Conservation (phyloP, 2,888 invertebrate species). For the Folsomia manolachei region DNA sequence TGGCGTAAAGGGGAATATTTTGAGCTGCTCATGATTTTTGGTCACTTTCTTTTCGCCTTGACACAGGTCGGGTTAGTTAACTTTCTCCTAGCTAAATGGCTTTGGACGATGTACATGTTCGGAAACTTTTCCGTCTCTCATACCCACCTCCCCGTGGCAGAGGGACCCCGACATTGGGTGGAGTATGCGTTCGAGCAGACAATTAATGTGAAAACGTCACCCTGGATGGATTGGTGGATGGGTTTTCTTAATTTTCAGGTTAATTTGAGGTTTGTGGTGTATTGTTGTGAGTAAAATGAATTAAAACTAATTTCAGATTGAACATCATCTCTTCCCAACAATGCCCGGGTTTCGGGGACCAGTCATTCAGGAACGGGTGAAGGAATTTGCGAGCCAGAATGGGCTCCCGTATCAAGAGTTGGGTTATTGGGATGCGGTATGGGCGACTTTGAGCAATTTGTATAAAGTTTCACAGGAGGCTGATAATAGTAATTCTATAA, state of each 20-base stretch:
- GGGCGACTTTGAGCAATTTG: conserved; percentile 1
- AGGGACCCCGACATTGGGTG: conserved; percentile 32
- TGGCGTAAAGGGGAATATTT: not conserved
- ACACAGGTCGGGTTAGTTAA: not conserved
- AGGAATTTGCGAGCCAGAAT: conserved; percentile 12
- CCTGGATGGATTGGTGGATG: conserved; percentile 43
- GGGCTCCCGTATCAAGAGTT: conserved; percentile 13
- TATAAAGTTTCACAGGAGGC: conserved; percentile 1
- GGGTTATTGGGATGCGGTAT: conserved; percentile 12
- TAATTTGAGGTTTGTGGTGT: too few species aligned
- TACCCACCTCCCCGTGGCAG: conserved; percentile 20
- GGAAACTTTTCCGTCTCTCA: not conserved
- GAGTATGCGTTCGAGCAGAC: conserved; percentile 37
- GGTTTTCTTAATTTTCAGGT: conserved; percentile 30
- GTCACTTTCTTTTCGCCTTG: not conserved
- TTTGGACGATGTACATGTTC: not conserved
- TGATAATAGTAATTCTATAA: too few species aligned
- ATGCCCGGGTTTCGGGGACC: conserved; percentile 12
- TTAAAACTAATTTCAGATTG: too few species aligned
- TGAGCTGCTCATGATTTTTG: not conserved
- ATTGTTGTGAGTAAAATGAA: too few species aligned
- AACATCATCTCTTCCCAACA: conserved; percentile 18
- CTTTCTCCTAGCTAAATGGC: conserved; percentile 4
- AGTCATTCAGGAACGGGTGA: conserved; percentile 12
- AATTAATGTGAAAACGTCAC: conserved; percentile 32